Conservation (phyloP, 1,140 invertebrate genomes). For the Dreissena polymorpha region DNA sequence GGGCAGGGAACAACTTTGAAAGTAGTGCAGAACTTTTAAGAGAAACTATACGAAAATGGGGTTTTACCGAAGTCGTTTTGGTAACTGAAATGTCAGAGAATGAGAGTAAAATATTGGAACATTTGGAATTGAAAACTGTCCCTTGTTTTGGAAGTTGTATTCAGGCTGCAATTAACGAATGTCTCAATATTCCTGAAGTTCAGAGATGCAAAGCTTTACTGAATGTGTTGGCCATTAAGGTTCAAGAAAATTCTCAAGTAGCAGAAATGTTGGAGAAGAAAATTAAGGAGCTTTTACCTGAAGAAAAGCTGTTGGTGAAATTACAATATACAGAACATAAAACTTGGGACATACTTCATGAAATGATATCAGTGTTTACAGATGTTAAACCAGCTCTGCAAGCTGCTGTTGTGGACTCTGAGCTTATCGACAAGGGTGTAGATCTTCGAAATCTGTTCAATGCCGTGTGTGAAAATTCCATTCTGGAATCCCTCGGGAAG, state of each 20-base stretch:
- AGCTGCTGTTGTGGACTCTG: conserved; percentile 43
- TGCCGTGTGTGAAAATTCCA: conserved; percentile 21
- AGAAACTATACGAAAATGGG: conserved; percentile 26
- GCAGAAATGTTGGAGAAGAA: conserved; percentile 25
- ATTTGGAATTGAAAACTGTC: conserved; percentile 28
- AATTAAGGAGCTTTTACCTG: conserved; percentile 13
- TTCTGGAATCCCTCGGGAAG: conserved; percentile 35
- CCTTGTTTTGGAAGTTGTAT: conserved; percentile 49
- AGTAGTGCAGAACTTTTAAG: conserved; percentile 11
- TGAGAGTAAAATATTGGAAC: conserved; percentile 14
- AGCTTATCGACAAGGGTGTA: conserved; percentile 38
- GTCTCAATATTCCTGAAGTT: conserved; percentile 10
- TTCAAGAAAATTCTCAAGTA: not conserved
- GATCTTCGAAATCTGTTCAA: conserved; percentile 27
- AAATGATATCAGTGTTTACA: conserved; percentile 19
- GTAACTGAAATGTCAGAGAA: conserved; percentile 19
- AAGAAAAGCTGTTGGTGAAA: not conserved
- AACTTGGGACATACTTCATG: conserved; percentile 28
- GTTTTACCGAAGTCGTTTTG: conserved; percentile 4
- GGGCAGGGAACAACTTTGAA: not conserved
- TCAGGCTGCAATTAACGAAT: conserved; percentile 27
- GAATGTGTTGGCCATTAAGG: not conserved
- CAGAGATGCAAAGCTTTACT: conserved; percentile 4
- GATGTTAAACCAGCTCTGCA: conserved; percentile 28
- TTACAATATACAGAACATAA: not conserved